Evolutionary conservation across 1,140 invertebrate genomes (phyloP), one percentile per base, ranked within the genome.

Genomic region (Brachionus asplanchnoidis): DNA sequence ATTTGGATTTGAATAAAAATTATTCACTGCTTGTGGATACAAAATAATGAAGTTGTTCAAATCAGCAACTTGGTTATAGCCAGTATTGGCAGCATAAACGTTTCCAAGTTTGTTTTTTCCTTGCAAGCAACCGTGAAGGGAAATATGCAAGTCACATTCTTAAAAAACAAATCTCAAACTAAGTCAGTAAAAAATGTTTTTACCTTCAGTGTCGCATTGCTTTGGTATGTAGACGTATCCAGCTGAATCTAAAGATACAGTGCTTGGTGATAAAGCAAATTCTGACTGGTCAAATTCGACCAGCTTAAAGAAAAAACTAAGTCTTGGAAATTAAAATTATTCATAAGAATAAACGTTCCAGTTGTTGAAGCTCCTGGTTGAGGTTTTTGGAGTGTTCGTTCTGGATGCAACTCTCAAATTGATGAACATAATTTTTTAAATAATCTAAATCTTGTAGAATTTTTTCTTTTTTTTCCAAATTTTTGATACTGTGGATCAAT

Each of bases 11-110:
- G 79, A 8, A 12, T 60, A 42, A 4, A 83, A 12, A 60, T 80
- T 85, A 0, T 32, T 40, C 9, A 86, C 85, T 7, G 87, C 88
- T 87, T 91, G 90, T 23, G 90, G 90, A 87, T 90, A 90, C 1
- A 91, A 86, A 12, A 90, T 87, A 84, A 91, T 89, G 85, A 90
- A 89, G 86, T 90, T 88, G 84, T 91, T 91, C 53, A 88, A 83
- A 80, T 91, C 90, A 8, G 88, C 90, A 3, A 89, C 89, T 85
- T 90, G 89, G 70, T 90, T 87, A 83, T 90, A 90, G 3, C 90
- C 90, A 7, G 87, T 86, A 56, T 89, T 87, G 11, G 84, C 86
- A 4, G 87, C 88, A 86, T 87, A 91, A 23, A 85, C 86, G 46
- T 90, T 89, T 23, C 87, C 87, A 26, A 89, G 17, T 79, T 77